phyloP scores from a whole-genome alignment of 2,888 invertebrate species.

The Cheilosia impressa region DNA sequence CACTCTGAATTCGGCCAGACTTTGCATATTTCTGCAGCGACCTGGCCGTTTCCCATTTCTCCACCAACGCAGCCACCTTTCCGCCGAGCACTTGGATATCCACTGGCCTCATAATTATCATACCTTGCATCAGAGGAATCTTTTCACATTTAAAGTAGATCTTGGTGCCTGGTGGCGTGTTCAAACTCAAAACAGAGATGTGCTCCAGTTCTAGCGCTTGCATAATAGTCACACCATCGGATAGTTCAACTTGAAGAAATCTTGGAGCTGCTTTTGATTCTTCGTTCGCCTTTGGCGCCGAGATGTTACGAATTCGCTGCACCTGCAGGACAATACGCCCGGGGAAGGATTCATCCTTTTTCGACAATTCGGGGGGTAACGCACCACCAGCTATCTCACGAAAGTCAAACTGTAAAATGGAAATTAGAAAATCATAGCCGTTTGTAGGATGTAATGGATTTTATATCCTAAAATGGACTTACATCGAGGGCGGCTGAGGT shows the following conservation, averaged over 20 bases:
- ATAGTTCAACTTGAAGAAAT: slow-evolving; percentile 92
- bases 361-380: slow-evolving; percentile 88
- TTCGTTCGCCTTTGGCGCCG: slow-evolving; percentile 95
- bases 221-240: slow-evolving; percentile 92
- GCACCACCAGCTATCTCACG: slow-evolving; percentile 91
- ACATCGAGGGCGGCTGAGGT: slow-evolving; percentile 89
- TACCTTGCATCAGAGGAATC: slow-evolving; percentile 88
- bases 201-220: slow-evolving; percentile 91
- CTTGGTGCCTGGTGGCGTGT: slow-evolving; percentile 96
- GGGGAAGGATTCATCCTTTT: slow-evolving; percentile 84
- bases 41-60: slow-evolving; percentile 93
- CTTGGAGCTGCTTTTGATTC: slow-evolving; percentile 92
- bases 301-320: slow-evolving; percentile 93
- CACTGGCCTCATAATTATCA: slow-evolving; percentile 88
- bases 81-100: slow-evolving; percentile 92
- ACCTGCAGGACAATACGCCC: slow-evolving; percentile 92
- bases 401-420: slow-evolving; percentile 85
- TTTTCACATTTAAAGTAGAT: slow-evolving; percentile 85
- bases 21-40: slow-evolving; percentile 87
- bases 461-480: slow-evolving; percentile 82
- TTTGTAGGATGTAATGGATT: slow-evolving; percentile 3
- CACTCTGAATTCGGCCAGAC: slow-evolving; percentile 79
- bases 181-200: slow-evolving; percentile 89
- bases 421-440: neutral
- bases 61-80: slow-evolving; percentile 90